Evolutionary conservation across 2,888 invertebrate genomes (phyloP), one percentile per base, ranked within the genome.

Genomic region (Lottia scabra): DNA sequence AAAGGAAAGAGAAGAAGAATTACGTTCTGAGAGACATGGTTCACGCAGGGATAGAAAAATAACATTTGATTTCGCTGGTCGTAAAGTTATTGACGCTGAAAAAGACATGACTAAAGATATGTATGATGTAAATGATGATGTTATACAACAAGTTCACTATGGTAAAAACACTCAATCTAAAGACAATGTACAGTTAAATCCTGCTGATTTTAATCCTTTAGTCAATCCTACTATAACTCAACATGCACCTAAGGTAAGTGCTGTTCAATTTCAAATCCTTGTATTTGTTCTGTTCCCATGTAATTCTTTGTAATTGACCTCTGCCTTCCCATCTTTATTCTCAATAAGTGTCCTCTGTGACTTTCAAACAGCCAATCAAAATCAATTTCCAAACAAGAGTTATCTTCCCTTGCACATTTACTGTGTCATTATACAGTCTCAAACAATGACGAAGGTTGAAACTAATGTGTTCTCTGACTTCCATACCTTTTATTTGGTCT

Each of bases 1-100:
- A 70, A 91, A 93, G 65, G 92, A 93, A 73, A 92, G 94, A 72
- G 93, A 95, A 85, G 92, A 93, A 75, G 92, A 93, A 68, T 88
- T 94, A 74, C 91, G 93, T 26, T 93, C 93, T 0, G 92, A 92
- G 84, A 94, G 94, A 81, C 93, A 95, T 81, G 92, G 92, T 0
- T 93, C 94, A 1, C 91, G 94, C 26, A 90, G 92, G 0, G 91
- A 92, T 73, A 92, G 92, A 84, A 95, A 93, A 89, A 92, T 94
- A 75, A 93, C 93, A 0, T 91, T 96, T 46, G 96, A 96, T 89
- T 94, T 96, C 88, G 89, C 89, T 19, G 89, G 89, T 30, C 77
- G 92, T 0, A 89, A 90, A 80, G 84, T 92, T 15, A 82, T 92
- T 8, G 92, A 92, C 75, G 92, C 80, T n/a, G 81, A 81, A 30